Percentiles rank a stretch among this genome's conserved stretches.
Conservation (phyloP, 2,888 invertebrate genomes). For the Heliconius aoede region DNA sequence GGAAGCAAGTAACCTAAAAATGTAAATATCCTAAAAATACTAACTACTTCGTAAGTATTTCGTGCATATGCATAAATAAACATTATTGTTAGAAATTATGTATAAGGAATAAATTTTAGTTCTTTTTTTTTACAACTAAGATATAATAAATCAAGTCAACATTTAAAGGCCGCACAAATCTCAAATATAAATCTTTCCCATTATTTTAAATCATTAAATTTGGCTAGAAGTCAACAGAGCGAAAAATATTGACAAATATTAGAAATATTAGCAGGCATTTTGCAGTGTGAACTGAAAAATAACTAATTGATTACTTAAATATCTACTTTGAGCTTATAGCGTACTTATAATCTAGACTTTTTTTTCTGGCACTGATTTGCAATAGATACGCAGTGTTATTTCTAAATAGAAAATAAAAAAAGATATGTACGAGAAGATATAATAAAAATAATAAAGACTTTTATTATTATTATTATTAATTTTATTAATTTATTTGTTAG, state of each 20-base stretch:
- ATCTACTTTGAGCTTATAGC: not conserved
- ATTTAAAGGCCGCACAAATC: not conserved
- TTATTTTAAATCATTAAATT: constrained; percentile 9
- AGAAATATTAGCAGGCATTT: constrained; percentile 9
- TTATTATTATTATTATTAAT: too few relatives aligned
- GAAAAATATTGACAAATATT: constrained; percentile 23
- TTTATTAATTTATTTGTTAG: too few relatives aligned
- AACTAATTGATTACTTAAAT: constrained; percentile 11
- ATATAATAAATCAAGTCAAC: too few relatives aligned
- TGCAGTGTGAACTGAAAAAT: not conserved
- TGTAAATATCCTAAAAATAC: too few relatives aligned
- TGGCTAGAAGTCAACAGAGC: constrained; percentile 25
- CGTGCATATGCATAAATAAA: too few relatives aligned
- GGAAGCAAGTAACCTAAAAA: not conserved
- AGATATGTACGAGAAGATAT: not conserved
- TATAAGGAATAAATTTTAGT: too few relatives aligned
- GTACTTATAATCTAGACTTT: not conserved
- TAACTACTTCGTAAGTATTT: not conserved
- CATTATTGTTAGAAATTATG: too few relatives aligned
- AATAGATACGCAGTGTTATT: not conserved
- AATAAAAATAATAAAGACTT: too few relatives aligned
- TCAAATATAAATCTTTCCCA: not conserved
- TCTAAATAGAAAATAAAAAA: not conserved
- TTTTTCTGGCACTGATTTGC: not conserved
- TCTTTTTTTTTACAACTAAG: too few relatives aligned